phyloP scores from a whole-genome alignment of 1,140 invertebrate species.

The Cydia splendana region DNA sequence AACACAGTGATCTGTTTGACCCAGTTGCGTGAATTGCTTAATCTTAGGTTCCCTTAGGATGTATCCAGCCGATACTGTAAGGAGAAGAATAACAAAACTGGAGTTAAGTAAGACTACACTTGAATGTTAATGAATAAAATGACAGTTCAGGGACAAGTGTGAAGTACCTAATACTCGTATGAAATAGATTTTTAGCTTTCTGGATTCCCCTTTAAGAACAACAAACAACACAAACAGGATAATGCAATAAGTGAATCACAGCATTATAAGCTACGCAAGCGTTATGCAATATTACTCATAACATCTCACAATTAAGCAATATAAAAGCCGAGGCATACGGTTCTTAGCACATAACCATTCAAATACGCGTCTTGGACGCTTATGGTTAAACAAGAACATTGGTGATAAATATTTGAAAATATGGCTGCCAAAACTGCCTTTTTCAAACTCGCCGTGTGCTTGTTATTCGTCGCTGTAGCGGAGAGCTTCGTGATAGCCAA shows the following conservation, averaged over 20 bases:
- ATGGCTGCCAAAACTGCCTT: constrained; percentile 3
- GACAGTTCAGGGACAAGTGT: background rate
- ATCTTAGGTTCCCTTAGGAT: too few species aligned
- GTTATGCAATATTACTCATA: constrained; percentile 14
- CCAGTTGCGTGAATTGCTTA: too few species aligned
- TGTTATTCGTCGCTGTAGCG: background rate
- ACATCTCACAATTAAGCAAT: background rate
- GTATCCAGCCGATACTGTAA: too few species aligned
- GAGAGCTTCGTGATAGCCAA: background rate
- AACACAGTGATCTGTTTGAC: too few species aligned
- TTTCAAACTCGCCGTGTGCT: constrained; percentile 18
- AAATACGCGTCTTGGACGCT: constrained; percentile 26
- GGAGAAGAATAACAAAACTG: too few species aligned
- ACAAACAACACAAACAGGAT: background rate
- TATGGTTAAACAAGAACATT: constrained; percentile 6
- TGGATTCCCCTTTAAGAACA: background rate
- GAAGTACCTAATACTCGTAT: background rate
- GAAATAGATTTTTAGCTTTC: too few species aligned
- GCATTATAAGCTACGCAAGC: background rate
- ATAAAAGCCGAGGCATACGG: background rate
- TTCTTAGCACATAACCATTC: constrained; percentile 15
- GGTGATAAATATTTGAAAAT: constrained; percentile 17
- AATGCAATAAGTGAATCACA: constrained; percentile 9
- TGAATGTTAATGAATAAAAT: too few species aligned
- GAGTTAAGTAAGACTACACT: too few species aligned